Conservation (phyloP, 2,113 vertebrate genomes). For the Antechinus stuartii region DNA sequence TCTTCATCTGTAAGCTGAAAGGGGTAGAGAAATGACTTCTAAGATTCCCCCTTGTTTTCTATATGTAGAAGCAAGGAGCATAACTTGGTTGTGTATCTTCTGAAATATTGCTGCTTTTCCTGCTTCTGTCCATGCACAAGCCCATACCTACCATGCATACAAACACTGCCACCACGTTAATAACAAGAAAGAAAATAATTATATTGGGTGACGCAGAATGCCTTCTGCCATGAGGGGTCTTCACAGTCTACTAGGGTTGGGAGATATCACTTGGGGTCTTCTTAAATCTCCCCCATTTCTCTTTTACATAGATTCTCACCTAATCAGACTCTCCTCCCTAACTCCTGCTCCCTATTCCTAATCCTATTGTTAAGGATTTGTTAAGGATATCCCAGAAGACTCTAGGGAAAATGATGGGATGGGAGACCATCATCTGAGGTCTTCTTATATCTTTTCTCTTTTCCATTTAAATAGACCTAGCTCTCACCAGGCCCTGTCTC, state of each 20-base stretch:
- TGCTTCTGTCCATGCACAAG: background rate
- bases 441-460: background rate
- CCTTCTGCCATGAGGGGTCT: background rate
- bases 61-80: background rate
- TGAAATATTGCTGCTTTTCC: background rate
- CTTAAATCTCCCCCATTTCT: background rate
- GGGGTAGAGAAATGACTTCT: background rate
- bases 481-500: background rate
- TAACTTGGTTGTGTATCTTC: background rate
- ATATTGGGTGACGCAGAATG: background rate
- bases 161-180: background rate
- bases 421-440: background rate
- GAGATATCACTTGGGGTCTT: background rate
- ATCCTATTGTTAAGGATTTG: too few relatives aligned
- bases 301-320: too few relatives aligned
- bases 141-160: background rate
- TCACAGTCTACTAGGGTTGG: background rate
- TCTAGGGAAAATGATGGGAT: too few relatives aligned
- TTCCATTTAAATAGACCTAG: background rate
- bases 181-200: constrained; percentile 13
- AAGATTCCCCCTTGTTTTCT: background rate
- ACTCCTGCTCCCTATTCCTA: too few relatives aligned
- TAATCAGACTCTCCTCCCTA: background rate
- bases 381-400: too few relatives aligned
- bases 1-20: background rate